Evolutionary conservation across 2,888 invertebrate genomes (phyloP).

Genomic region (Gasteruption jaculator): DNA sequence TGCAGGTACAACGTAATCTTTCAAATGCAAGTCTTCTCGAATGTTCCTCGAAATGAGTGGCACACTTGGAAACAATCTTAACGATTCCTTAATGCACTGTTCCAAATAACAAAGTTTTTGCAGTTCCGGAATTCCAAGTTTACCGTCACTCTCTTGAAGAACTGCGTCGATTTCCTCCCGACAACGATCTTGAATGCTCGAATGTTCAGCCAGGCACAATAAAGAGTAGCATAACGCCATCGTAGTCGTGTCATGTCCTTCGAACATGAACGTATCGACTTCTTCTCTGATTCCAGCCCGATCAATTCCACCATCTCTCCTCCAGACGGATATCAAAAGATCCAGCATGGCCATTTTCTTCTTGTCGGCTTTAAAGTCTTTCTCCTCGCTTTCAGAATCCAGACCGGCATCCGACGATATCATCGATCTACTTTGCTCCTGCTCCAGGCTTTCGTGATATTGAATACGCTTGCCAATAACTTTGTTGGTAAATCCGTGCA

Average conservation of each 20-base stretch:
- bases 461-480: constrained; percentile 34
- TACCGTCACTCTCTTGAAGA: constrained; percentile 53
- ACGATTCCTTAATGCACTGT: constrained; percentile 65
- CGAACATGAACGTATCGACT: constrained; percentile 43
- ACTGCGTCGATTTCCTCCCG: constrained; percentile 45
- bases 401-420: too few species aligned
- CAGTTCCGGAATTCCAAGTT: constrained; percentile 57
- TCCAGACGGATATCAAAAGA: constrained; percentile 35
- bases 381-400: too few species aligned
- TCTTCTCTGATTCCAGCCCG: constrained; percentile 41
- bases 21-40: constrained; percentile 53
- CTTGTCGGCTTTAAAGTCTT: too few species aligned
- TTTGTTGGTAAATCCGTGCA: constrained; percentile 57
- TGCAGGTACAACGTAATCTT: constrained; percentile 54
- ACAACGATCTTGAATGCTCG: constrained; percentile 30
- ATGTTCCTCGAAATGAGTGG: constrained; percentile 61
- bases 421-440: too few species aligned
- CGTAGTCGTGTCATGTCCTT: constrained; percentile 64
- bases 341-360: constrained; percentile 40
- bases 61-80: constrained; percentile 66
- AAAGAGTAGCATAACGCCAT: constrained; percentile 54
- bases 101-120: constrained; percentile 65
- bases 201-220: constrained; percentile 54
- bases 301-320: constrained; percentile 29
- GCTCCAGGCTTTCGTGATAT: constrained; percentile 33